A percentile compares a stretch with the other conserved stretches of the same genome.
Evolutionary conservation across 2,113 vertebrate genomes (phyloP).

Genomic region (Syngnathus floridae): DNA sequence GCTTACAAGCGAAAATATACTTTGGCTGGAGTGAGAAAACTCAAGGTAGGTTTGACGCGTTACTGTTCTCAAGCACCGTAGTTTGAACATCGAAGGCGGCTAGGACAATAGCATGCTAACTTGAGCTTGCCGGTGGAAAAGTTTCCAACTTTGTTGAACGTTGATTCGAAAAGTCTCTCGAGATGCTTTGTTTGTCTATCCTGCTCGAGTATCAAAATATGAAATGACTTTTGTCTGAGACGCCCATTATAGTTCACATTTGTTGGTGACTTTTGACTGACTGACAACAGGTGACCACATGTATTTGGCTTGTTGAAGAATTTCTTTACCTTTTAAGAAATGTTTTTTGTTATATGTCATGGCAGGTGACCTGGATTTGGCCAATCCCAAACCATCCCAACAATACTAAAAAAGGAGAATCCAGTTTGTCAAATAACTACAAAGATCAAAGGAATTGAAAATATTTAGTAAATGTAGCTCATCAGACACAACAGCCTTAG

Average conservation of each 20-base stretch:
- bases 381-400: constrained; percentile 7
- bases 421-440: constrained; percentile 6
- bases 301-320: neutral
- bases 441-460: constrained; percentile 18
- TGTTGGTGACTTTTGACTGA: neutral
- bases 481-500: constrained; percentile 3
- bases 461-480: constrained; percentile 17
- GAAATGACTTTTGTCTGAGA: neutral
- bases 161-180: neutral
- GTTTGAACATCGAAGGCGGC: neutral
- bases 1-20: constrained; percentile 8
- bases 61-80: neutral
- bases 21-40: neutral
- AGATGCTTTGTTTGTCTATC: too few relatives aligned
- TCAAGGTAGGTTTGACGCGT: constrained; percentile 14
- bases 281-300: neutral
- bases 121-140: neutral
- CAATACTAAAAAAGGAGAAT: constrained; percentile 4
- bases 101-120: constrained; percentile 36
- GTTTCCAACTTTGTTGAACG: neutral
- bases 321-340: neutral
- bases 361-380: constrained; percentile 35
- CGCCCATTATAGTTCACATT: neutral
- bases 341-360: constrained; percentile 4
- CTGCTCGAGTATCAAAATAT: neutral